Evolutionary conservation across 2,888 invertebrate species (phyloP).

Genomic region (Leptura quadrifasciata): DNA sequence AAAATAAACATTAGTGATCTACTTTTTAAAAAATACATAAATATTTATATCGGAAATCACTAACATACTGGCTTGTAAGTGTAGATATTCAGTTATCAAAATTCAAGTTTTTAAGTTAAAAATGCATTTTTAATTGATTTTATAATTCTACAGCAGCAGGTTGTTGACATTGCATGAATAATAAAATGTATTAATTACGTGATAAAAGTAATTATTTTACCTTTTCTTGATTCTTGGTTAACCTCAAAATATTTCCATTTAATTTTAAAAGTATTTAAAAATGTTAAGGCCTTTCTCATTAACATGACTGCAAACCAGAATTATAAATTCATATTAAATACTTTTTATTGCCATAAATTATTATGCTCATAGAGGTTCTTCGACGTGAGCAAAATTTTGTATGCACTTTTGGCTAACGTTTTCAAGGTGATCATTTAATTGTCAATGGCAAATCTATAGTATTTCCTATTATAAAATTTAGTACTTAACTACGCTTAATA

Average conservation of each 20-base stretch:
- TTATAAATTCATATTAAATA: slow-evolving; percentile 2
- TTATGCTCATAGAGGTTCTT: not conserved
- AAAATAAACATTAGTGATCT: slow-evolving; percentile 17
- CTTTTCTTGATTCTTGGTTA: slow-evolving; percentile 8
- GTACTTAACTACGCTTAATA: not conserved
- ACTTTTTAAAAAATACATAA: slow-evolving; percentile 6
- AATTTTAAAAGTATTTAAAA: slow-evolving; percentile 25
- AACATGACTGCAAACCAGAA: slow-evolving; percentile 16
- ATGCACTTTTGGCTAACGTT: not conserved
- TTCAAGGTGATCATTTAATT: not conserved
- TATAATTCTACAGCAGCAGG: slow-evolving; percentile 21
- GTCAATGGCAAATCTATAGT: not conserved
- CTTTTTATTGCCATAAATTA: slow-evolving; percentile 2
- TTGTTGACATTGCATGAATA: slow-evolving; percentile 39
- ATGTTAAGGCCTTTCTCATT: slow-evolving; percentile 32
- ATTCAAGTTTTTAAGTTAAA: slow-evolving; percentile 31
- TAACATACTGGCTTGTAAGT: not conserved
- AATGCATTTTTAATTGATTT: slow-evolving; percentile 38
- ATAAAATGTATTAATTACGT: slow-evolving; percentile 39
- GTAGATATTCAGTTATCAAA: slow-evolving; percentile 16
- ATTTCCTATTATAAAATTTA: not conserved
- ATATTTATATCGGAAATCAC: slow-evolving; percentile 18
- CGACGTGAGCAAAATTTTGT: slow-evolving; percentile 3
- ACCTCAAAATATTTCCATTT: slow-evolving; percentile 35
- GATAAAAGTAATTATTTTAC: slow-evolving; percentile 33